Conservation (phyloP, 64 coral and sea anemone genomes). For the Actinia equina region DNA sequence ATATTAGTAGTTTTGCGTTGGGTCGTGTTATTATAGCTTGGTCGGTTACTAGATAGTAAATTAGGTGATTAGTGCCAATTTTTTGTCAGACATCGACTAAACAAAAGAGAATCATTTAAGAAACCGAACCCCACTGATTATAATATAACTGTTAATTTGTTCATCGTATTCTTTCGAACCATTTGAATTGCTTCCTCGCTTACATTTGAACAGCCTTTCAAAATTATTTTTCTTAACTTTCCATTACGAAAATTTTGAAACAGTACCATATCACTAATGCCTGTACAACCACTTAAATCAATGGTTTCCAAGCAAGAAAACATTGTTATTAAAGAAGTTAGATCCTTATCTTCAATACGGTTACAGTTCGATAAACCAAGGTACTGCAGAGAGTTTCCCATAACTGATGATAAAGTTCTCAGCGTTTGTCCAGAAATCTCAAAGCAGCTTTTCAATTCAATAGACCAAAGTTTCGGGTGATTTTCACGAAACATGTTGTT, state of each 20-base stretch:
- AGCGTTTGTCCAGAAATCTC: not conserved
- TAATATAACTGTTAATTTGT: not conserved
- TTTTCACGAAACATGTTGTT: not conserved
- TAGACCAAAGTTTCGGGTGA: not conserved
- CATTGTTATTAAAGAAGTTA: not conserved
- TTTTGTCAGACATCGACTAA: too few relatives aligned
- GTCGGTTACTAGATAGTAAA: too few relatives aligned
- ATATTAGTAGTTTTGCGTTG: too few relatives aligned
- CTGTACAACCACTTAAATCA: not conserved
- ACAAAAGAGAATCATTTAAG: too few relatives aligned
- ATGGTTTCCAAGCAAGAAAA: not conserved
- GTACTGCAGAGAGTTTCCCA: not conserved
- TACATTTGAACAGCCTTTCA: not conserved
- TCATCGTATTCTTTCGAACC: not conserved
- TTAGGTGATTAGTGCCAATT: too few relatives aligned
- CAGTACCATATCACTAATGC: not conserved
- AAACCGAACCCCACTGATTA: not conserved
- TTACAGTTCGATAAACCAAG: not conserved
- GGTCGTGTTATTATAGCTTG: too few relatives aligned
- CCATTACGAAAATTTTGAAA: not conserved
- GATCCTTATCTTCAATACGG: not conserved
- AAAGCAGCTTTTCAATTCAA: constrained; percentile 7
- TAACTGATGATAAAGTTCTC: not conserved
- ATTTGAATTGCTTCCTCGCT: not conserved
- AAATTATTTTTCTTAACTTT: not conserved